These are phyloP conservation scores for Acrocephalus arundinaceus DNA, from an alignment of 2,113 vertebrate species.

Conservation along the genomic window DNA sequence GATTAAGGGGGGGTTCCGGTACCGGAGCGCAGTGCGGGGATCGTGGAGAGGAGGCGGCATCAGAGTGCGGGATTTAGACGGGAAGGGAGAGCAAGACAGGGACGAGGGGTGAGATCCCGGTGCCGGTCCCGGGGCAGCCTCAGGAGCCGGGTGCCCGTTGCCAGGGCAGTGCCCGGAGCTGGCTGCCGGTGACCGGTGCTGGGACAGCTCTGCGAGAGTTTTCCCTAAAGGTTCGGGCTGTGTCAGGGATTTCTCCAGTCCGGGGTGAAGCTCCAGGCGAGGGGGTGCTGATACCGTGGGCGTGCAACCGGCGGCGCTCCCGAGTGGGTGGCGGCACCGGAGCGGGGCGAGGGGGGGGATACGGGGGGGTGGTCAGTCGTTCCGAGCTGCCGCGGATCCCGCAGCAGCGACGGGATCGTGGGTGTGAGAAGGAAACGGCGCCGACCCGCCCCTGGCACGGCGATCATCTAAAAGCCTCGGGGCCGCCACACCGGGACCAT, in stretches of 20 bases:
- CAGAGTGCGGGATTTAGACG: not conserved
- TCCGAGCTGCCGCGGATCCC: not conserved
- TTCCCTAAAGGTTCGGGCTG: not conserved
- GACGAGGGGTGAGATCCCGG: not conserved
- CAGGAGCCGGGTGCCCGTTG: not conserved
- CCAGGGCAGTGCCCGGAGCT: not conserved
- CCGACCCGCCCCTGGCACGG: slow-evolving; percentile 6
- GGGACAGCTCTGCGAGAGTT: not conserved
- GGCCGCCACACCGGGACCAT: not conserved
- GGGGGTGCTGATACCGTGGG: not conserved
- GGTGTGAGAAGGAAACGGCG: slow-evolving; percentile 18
- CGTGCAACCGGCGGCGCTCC: not conserved
- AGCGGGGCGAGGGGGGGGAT: not conserved
- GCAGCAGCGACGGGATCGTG: not conserved
- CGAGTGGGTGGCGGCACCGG: slow-evolving; percentile 14
- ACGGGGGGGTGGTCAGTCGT: not conserved
- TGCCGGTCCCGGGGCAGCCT: not conserved
- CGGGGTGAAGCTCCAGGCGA: not conserved
- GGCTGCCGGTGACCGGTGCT: not conserved
- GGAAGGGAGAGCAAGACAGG: not conserved
- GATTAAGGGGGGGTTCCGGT: not conserved
- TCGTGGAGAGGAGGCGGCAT: not conserved
- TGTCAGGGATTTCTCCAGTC: not conserved
- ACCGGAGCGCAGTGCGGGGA: not conserved
- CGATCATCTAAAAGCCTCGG: slow-evolving; percentile 4